Percentiles rank a stretch among this genome's conserved stretches.
These are phyloP conservation scores for Mormyrus lacerda DNA, from an alignment of 2,113 vertebrate genomes.

Conservation along the genomic window DNA sequence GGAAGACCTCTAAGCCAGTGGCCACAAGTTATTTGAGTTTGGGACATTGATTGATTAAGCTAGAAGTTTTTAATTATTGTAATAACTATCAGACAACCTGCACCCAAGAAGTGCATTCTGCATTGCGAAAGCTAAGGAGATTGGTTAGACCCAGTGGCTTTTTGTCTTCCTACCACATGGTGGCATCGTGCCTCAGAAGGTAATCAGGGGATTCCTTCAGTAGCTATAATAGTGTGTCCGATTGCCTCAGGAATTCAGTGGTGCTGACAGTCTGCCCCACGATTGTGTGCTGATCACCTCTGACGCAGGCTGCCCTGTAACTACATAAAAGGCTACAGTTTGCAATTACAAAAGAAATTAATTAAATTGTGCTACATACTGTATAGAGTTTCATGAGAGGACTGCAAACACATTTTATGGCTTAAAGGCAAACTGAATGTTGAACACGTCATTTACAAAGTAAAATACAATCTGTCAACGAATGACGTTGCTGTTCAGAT, in stretches of 20 bases:
- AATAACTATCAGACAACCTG: neutral
- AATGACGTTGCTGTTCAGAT: too few relatives aligned
- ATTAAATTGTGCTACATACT: neutral
- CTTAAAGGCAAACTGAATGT: neutral
- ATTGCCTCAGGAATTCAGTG: neutral
- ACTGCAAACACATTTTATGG: neutral
- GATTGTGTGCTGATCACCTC: neutral
- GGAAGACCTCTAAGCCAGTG: neutral
- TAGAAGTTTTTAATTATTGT: neutral
- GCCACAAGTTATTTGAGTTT: neutral
- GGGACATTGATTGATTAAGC: neutral
- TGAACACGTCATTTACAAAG: neutral
- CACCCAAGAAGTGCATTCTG: neutral
- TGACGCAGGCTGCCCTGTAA: neutral
- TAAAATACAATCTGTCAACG: neutral
- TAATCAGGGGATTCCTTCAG: neutral
- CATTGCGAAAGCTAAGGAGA: neutral
- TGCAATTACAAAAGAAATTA: neutral
- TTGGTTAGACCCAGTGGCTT: neutral
- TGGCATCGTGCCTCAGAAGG: neutral
- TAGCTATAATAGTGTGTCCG: neutral
- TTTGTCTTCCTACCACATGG: neutral
- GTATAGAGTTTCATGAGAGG: neutral
- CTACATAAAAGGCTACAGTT: neutral
- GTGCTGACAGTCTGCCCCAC: neutral